Evolutionary conservation across 1,140 invertebrate genomes (phyloP), one percentile per base, ranked within the genome.

Genomic region (Lerema accius): DNA sequence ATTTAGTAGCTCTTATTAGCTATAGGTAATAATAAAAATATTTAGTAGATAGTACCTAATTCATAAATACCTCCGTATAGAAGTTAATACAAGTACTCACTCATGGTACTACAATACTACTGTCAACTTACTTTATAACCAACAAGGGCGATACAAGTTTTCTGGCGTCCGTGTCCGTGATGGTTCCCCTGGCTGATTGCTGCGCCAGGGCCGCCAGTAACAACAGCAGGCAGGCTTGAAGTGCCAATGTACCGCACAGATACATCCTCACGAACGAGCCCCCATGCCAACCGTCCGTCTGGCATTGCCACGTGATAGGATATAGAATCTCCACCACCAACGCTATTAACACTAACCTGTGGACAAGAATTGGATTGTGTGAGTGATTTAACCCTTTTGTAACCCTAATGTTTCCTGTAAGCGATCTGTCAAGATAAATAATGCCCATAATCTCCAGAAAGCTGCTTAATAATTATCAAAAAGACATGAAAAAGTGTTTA

Each of bases 221-320:
- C 50, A 95, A 72, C 66, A 94, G 92, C 4, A 94, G 91, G 9
- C 92, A 75, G 3, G 90, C 90, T 35, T 95, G 92, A 46, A 95
- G 90, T 0, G 91, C 81, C 65, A 94, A 73, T 72, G 94, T 94
- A 13, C 94, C 94, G 50, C 93, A 91, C 5, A 95, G 88, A 73
- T 95, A 96, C 16, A 93, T 90, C 35, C 94, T 89, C 19, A 95
- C 94, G 69, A 94, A 93, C 32, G 93, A 91, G 0, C 94, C 94
- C 5, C 94, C 94, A 1, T 87, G 80, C 67, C 94, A 95, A 16
- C 92, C 93, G 88, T 93, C 94, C 37, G 92, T 94, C 73, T 92
- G 90, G 7, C 91, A 92, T 67, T 94, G 94, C 84, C 95, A 95
- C 76, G 86, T 86, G 60, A 86, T 78, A 3, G 91, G 90, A 45